Base-by-base conservation (phyloP, 2,797 vertebrate species). In the Neosilurus hyrtlii region DNA sequence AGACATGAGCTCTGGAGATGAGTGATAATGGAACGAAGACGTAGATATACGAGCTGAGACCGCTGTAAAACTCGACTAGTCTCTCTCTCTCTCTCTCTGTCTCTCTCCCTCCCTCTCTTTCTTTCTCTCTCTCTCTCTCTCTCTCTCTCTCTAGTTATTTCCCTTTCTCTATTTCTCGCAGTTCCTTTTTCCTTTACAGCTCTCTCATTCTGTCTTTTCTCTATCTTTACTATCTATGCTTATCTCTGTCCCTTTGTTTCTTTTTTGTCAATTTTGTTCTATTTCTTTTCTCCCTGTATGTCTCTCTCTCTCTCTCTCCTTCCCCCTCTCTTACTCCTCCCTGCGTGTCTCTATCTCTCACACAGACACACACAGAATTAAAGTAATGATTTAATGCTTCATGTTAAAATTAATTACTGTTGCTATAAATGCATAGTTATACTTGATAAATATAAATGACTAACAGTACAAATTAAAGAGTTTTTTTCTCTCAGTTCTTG, bases 1-100 rank as follows among this genome's bases (percentile, higher is more conserved):
- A 66, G 80, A 84, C 88, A 88, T 89, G 89, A 85, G 88, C 88
- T 86, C 89, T 89, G 86, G 22, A 89, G 90, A 86, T 86, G 86
- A 54, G 61, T 14, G 61, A 71, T 87, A 87, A 84, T 75, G 85
- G 81, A 88, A 87, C 79, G 80, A 74, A 24, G 78, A 85, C 84
- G 88, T 85, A 83, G n/a, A 79, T 35, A 6, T 15, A 9, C 24
- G 9, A 16, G 14, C 73, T 35, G n/a, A 66, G n/a, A 56, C 68
- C 56, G 2, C 76, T 72, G 67, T 52, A 43, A 65, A 70, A 63
- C 70, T 51, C 68, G 18, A 54, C 76, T 66, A 73, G 57, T 71
- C 43, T 72, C n/a, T 72, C n/a, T 26, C 51, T 54, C 51, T 73
- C 12, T 70, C 67, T 57, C n/a, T 9, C n/a, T 3, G 0, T 74